Base-by-base conservation (phyloP, 2,113 vertebrate genomes). In the Neolamprologus modestus region DNA sequence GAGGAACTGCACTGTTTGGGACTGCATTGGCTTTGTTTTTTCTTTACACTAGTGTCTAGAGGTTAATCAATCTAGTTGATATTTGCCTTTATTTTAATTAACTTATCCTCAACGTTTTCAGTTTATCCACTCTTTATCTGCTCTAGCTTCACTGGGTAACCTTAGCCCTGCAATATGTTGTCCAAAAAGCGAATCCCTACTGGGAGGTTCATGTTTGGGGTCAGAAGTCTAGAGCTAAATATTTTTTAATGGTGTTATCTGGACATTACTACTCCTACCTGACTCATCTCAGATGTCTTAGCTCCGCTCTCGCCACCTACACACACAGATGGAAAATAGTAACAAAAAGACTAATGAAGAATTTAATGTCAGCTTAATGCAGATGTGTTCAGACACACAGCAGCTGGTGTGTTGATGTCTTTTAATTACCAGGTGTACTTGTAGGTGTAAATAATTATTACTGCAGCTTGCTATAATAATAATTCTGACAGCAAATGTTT, bases 301-400 rank as follows among this genome's bases (percentile, higher is more conserved):
- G 57, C 10, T 31, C 21, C 8, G 14, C 24, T 57, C 76, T 53
- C 5, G 5, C 40, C 40, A 17, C 83, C 24, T 5, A 13, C 40
- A 14, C 40, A 14, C 28, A 53, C 37, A 55, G 53, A 81, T 76
- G n/a, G 6, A 42, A 57, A 68, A 80, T 26, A 28, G 47, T 52
- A 26, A 52, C 86, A 91, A 66, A 45, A 87, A 83, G 47, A 47
- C 54, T 87, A 81, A 91, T 88, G 84, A 89, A 82, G 85, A 82
- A 66, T 73, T 83, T 79, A 73, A 81, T 33, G 53, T 86, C 81
- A 8, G 61, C 35, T 19, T 28, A 12, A 50, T 71, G 24, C 84
- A 79, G 85, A 89, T 88, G 91, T 86, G 47, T 63, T 85, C 71
- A 71, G 61, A 88, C 87, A 82, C 50, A 81, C 26, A 78, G 83